Evolutionary conservation across 2,113 vertebrate genomes (phyloP).

Genomic region (Hippocampus mohnikei): DNA sequence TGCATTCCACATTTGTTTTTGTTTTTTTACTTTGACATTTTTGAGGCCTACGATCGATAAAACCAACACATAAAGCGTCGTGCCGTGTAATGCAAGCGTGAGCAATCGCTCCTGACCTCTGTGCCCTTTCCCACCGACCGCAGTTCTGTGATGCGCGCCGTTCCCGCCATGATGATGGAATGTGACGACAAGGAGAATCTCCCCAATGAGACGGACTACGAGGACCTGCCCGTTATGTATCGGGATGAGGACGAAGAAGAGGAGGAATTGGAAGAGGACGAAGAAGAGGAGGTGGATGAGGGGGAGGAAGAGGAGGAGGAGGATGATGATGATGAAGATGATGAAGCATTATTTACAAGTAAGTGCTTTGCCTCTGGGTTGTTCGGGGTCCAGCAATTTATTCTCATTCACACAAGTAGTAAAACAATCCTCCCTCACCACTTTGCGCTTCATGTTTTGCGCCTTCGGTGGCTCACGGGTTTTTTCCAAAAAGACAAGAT

Average conservation of each 20-base stretch:
- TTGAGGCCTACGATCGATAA: not conserved
- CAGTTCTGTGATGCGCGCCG: slow-evolving; percentile 87
- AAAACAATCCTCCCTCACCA: too few species aligned
- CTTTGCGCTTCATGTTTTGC: too few species aligned
- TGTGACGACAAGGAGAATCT: slow-evolving; percentile 96
- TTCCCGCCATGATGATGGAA: slow-evolving; percentile 90
- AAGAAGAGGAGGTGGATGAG: slow-evolving; percentile 74
- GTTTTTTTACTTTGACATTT: not conserved
- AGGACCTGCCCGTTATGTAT: slow-evolving; percentile 82
- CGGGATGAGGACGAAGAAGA: slow-evolving; percentile 75
- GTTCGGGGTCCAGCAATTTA: not conserved
- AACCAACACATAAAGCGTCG: not conserved
- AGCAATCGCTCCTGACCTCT: slow-evolving; percentile 28
- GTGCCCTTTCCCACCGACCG: not conserved
- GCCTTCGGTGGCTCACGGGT: too few species aligned
- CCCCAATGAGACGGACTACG: slow-evolving; percentile 81
- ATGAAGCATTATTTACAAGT: slow-evolving; percentile 88
- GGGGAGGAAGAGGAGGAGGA: slow-evolving; percentile 54
- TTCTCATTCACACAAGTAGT: too few species aligned
- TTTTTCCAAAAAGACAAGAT: too few species aligned
- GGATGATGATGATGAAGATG: slow-evolving; percentile 75
- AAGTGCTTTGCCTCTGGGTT: slow-evolving; percentile 17
- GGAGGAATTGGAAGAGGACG: slow-evolving; percentile 74
- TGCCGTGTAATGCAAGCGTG: not conserved
- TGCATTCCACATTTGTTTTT: too few species aligned